Evolutionary conservation across 2,888 invertebrate genomes (phyloP).

Genomic region (Yponomeuta plumbellus): DNA sequence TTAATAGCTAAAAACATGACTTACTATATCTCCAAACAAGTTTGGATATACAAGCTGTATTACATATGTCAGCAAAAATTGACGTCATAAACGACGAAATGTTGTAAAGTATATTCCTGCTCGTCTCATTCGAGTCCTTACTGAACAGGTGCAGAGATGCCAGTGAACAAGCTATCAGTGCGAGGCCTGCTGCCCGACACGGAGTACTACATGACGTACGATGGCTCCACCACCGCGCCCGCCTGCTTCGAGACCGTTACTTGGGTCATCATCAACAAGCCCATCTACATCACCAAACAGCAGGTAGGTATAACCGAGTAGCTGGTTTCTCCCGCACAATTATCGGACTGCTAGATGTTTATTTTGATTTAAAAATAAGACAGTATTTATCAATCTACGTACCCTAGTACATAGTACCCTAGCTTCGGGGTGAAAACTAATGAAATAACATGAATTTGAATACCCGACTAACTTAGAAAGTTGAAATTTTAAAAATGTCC

Average conservation of each 20-base stretch:
- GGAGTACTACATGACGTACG: constrained; percentile 98
- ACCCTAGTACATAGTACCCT: no score
- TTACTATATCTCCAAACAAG: no score
- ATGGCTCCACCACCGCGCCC: constrained; percentile 97
- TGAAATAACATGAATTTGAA: not conserved
- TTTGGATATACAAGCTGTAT: no score
- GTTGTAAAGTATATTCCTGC: no score
- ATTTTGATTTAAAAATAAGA: not conserved
- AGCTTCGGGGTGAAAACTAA: not conserved
- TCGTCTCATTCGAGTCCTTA: no score
- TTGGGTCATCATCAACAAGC: constrained; percentile 98
- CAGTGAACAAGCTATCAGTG: constrained; percentile 90
- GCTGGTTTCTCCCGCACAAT: not conserved
- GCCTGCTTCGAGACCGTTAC: constrained; percentile 99
- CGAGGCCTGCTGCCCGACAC: constrained; percentile 93
- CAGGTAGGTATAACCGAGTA: constrained; percentile 89
- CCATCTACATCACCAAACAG: constrained; percentile 97
- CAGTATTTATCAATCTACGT: not conserved
- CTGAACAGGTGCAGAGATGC: constrained; percentile 85
- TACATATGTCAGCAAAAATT: no score
- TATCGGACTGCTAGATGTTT: not conserved
- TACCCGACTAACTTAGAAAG: no score
- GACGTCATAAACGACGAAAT: no score
- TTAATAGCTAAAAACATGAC: no score
- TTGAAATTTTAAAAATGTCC: no score